Conservation (phyloP, 2,797 vertebrate species). For the Allobates femoralis region DNA sequence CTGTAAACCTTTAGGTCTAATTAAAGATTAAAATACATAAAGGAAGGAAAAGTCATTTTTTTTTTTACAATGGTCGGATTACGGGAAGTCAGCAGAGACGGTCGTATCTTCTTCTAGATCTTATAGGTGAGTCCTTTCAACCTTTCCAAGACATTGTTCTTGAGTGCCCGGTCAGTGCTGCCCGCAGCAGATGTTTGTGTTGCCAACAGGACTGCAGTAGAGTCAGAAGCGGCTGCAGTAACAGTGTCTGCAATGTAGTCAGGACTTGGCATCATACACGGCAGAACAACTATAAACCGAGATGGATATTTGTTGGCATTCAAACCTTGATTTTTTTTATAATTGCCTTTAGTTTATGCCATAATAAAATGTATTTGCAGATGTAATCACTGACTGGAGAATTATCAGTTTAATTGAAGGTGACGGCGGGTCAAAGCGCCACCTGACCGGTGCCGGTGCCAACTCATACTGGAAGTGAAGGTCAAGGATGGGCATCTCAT, state of each 20-base stretch:
- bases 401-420: background rate
- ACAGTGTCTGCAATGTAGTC: background rate
- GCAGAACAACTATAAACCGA: background rate
- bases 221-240: background rate
- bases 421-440: background rate
- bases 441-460: background rate
- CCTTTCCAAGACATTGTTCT: background rate
- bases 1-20: slow-evolving; percentile 40
- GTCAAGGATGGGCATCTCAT: too few relatives aligned
- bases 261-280: background rate
- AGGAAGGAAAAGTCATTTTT: slow-evolving; percentile 27
- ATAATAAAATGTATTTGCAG: background rate
- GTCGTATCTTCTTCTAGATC: background rate
- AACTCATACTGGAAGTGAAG: background rate
- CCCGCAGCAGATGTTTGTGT: background rate
- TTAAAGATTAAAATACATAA: slow-evolving; percentile 60
- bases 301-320: background rate
- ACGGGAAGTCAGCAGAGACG: slow-evolving; percentile 45
- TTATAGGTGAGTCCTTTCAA: slow-evolving; percentile 1
- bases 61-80: slow-evolving; percentile 30
- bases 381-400: background rate
- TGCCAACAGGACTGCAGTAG: slow-evolving; percentile 7
- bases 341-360: background rate
- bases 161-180: background rate
- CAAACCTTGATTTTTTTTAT: background rate